A percentile compares a stretch with the other conserved stretches of the same genome.
Evolutionary conservation across 2,888 invertebrate genomes (phyloP).

Genomic region (Mesorhabditis belari): DNA sequence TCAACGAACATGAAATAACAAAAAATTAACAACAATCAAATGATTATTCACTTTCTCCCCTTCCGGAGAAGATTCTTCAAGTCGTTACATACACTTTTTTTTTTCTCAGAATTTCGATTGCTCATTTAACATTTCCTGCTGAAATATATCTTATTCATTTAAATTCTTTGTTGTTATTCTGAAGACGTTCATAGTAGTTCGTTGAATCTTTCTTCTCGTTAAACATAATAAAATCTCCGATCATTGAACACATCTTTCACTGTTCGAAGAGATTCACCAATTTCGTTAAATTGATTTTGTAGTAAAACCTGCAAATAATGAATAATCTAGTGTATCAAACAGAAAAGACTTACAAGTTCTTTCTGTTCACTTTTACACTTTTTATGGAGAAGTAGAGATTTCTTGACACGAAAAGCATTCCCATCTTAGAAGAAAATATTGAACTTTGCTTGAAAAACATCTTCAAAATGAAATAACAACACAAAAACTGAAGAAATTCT

Average conservation of each 20-base stretch:
- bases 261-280: conserved; percentile 8
- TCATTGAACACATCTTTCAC: conserved; percentile 9
- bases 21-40: conserved; percentile 10
- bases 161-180: conserved; percentile 10
- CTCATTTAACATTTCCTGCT: conserved; percentile 12
- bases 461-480: conserved; percentile 13
- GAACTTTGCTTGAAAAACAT: conserved; percentile 3
- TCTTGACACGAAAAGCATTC: conserved; percentile 8
- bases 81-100: conserved; percentile 11
- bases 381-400: conserved; percentile 9
- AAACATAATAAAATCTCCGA: conserved; percentile 8
- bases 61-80: conserved; percentile 11
- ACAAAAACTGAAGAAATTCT: conserved; percentile 16
- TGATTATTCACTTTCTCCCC: conserved; percentile 12
- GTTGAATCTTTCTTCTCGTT: conserved; percentile 9
- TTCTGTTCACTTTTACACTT: conserved; percentile 9
- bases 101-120: conserved; percentile 12
- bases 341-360: conserved; percentile 9
- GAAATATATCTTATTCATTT: conserved; percentile 12
- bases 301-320: conserved; percentile 10
- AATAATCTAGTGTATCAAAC: conserved; percentile 11
- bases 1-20: conserved; percentile 9
- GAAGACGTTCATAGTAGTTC: conserved; percentile 9
- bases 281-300: conserved; percentile 8
- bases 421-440: conserved; percentile 4